Conservation (phyloP, 1,140 invertebrate genomes). For the Apolygus lucorum region DNA sequence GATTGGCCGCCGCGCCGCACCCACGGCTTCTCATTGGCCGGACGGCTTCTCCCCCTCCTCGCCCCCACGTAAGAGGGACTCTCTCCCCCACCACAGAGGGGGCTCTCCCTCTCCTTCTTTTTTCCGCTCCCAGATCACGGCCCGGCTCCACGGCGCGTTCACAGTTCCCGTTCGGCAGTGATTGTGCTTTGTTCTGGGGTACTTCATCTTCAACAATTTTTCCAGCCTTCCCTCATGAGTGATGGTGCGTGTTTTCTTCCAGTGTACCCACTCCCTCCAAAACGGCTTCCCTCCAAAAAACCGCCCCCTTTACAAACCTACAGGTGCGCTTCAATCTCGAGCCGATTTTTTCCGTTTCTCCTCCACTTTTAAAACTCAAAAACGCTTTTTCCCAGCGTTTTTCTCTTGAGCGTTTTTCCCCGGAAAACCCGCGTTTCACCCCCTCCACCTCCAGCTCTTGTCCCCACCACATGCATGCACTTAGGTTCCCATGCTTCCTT, state of each 20-base stretch:
- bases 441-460: background rate
- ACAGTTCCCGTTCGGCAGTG: constrained; percentile 19
- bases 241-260: constrained; percentile 7
- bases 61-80: background rate
- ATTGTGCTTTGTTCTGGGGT: constrained; percentile 15
- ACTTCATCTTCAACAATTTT: no score
- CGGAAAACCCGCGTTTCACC: background rate
- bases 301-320: background rate
- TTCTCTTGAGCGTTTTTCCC: no score
- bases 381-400: background rate
- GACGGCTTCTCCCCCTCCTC: background rate
- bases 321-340: background rate
- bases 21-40: background rate
- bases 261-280: background rate
- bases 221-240: background rate
- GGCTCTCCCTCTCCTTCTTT: no score
- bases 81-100: no score
- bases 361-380: background rate
- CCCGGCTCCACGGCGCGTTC: background rate
- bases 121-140: background rate
- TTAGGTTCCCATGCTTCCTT: constrained; percentile 2
- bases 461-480: background rate
- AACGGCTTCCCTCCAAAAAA: background rate
- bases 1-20: background rate
- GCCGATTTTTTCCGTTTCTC: background rate